Evolutionary conservation across 2,113 vertebrate species (phyloP), one percentile per base, ranked within the genome.

Genomic region (Ceuthmochares aereus): DNA sequence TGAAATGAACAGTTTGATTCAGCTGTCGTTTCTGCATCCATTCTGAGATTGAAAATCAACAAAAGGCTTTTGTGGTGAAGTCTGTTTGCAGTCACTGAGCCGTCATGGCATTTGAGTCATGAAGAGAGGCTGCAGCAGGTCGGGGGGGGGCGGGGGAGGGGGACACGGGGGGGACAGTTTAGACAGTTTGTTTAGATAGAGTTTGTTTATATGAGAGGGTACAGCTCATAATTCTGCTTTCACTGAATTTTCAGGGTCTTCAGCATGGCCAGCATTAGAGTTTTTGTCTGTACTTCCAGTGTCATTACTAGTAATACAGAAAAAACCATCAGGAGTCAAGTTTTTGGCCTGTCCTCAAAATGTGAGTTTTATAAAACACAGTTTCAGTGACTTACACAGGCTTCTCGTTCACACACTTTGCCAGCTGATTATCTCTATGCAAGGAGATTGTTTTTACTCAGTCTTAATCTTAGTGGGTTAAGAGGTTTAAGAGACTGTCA

Each of bases 401-500:
- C 79, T 94, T 84, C 52, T 84, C 52, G 10, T 54, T 95, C 67
- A n/a, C 62, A 78, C 9, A 3, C 40, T 80, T 59, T 22, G n/a
- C 34, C 73, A 80, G 10, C 34, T 93, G 52, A 80, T 84, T 70
- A 83, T 80, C 55, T 77, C 0, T 43, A 63, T 55, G 51, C 49
- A 58, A 74, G 45, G 45, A 88, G 56, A 51, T 75, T 62, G 60
- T 21, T 67, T 93, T 92, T 93, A 87, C 36, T 73, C 47, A 43
- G 67, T 36, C 82, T 81, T 82, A 85, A 92, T 77, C 79, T 58
- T 51, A 69, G 75, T 43, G 70, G 36, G 55, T 47, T 95, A 88
- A 96, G 79, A 96, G 37, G 60, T 86, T 95, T 91, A 92, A 72
- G 79, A 81, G 67, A 26, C 75, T 83, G 75, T 56, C 79, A 86